Evolutionary conservation across 2,797 vertebrate species (phyloP).

Genomic region (Trematomus bernacchii): DNA sequence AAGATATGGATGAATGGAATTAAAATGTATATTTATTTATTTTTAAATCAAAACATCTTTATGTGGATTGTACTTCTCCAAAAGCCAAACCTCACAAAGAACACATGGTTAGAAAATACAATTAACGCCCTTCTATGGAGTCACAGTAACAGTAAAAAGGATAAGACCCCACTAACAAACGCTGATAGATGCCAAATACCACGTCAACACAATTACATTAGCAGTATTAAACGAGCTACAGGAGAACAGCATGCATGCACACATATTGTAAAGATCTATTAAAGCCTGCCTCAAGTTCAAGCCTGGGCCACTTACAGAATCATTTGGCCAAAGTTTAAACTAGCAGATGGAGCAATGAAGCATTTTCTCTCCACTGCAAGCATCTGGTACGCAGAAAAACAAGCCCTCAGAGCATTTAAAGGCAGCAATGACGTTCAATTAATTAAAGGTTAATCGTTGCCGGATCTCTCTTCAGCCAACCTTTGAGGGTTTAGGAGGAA

Average conservation of each 20-base stretch:
- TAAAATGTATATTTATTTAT: too few relatives aligned
- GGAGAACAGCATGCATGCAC: slow-evolving; percentile 25
- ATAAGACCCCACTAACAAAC: slow-evolving; percentile 12
- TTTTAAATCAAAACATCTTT: neutral
- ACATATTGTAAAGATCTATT: slow-evolving; percentile 53
- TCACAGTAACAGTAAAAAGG: slow-evolving; percentile 9
- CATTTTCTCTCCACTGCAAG: slow-evolving; percentile 48
- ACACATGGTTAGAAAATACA: slow-evolving; percentile 11
- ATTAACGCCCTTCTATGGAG: slow-evolving; percentile 9
- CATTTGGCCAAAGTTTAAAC: slow-evolving; percentile 61
- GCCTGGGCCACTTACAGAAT: slow-evolving; percentile 60
- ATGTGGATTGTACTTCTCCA: slow-evolving; percentile 4
- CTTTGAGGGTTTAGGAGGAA: slow-evolving; percentile 41
- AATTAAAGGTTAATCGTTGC: slow-evolving; percentile 76
- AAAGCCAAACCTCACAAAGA: slow-evolving; percentile 16
- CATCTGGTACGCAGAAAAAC: slow-evolving; percentile 75
- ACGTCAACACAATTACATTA: slow-evolving; percentile 59
- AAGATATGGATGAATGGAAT: neutral
- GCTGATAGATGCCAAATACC: slow-evolving; percentile 33
- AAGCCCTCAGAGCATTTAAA: slow-evolving; percentile 50
- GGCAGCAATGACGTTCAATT: slow-evolving; percentile 64
- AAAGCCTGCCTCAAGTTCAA: slow-evolving; percentile 66
- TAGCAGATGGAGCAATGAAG: slow-evolving; percentile 49
- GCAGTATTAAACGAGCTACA: slow-evolving; percentile 33
- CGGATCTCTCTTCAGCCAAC: slow-evolving; percentile 59